Evolutionary conservation across 2,797 vertebrate species (phyloP).

Genomic region (Chloroceryle amazona): DNA sequence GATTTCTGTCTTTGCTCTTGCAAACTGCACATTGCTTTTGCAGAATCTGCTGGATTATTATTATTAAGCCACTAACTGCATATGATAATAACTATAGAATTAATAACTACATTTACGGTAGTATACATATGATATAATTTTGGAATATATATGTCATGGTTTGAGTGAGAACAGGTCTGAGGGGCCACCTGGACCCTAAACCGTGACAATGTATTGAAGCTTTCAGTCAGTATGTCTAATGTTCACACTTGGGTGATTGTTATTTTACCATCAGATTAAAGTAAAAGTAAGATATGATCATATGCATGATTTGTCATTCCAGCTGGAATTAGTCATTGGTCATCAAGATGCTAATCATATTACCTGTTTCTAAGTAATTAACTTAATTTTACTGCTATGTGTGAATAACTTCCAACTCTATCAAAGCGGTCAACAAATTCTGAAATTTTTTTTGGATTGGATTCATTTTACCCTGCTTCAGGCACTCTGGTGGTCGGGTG

Average conservation of each 20-base stretch:
- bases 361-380: not conserved
- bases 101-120: not conserved
- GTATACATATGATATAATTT: not conserved
- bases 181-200: too few species aligned
- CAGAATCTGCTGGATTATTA: not conserved
- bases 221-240: not conserved
- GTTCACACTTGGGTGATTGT: not conserved
- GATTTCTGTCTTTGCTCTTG: not conserved
- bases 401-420: not conserved
- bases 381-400: not conserved
- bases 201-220: not conserved
- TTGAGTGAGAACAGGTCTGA: too few species aligned
- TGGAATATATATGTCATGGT: not conserved
- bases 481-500: not conserved
- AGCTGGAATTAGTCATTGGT: constrained; percentile 43
- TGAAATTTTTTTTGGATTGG: not conserved
- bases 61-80: not conserved
- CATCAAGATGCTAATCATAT: constrained; percentile 22
- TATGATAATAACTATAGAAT: not conserved
- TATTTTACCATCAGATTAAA: constrained; percentile 16
- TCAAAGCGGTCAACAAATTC: not conserved
- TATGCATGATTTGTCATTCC: constrained; percentile 46
- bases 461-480: not conserved
- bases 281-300: not conserved
- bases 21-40: not conserved